Percentiles rank a stretch among this genome's conserved stretches.
These are phyloP conservation scores for Melanophora roralis DNA, from an alignment of 2,888 invertebrate genomes.

Conservation along the genomic window DNA sequence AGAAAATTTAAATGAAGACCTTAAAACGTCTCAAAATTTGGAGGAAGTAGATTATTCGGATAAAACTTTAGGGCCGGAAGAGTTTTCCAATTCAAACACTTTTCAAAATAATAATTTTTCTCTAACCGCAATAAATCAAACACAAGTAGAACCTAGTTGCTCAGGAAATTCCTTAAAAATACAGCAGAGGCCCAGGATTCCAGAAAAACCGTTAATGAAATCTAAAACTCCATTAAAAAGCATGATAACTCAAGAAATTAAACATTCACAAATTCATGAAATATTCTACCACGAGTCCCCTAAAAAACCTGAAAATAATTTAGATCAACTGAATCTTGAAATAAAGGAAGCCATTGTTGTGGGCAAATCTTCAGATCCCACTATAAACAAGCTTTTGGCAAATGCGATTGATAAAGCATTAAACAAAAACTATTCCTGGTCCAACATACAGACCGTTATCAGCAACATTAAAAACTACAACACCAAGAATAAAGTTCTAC, in stretches of 20 bases:
- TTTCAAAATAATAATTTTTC: too few species aligned
- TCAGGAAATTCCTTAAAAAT: neutral
- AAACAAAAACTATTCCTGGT: slow-evolving; percentile 26
- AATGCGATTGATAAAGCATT: slow-evolving; percentile 48
- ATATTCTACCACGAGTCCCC: neutral
- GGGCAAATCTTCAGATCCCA: slow-evolving; percentile 63
- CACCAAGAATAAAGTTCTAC: slow-evolving; percentile 2
- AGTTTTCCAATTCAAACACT: neutral
- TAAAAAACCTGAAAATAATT: neutral
- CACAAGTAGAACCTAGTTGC: neutral
- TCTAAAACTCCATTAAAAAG: neutral
- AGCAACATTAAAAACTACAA: slow-evolving; percentile 6
- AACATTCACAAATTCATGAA: neutral
- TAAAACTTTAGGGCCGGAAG: neutral
- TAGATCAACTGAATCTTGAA: slow-evolving; percentile 19
- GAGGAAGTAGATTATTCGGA: neutral
- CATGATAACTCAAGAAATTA: neutral
- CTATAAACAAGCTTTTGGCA: slow-evolving; percentile 52
- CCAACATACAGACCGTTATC: neutral
- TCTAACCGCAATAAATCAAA: neutral
- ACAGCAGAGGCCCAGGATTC: too few species aligned
- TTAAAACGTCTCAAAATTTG: neutral
- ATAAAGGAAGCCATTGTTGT: slow-evolving; percentile 62
- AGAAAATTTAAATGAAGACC: neutral
- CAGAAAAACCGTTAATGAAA: neutral